Evolutionary conservation across 2,888 invertebrate species (phyloP).

Genomic region (Micoletzkya japonica): DNA sequence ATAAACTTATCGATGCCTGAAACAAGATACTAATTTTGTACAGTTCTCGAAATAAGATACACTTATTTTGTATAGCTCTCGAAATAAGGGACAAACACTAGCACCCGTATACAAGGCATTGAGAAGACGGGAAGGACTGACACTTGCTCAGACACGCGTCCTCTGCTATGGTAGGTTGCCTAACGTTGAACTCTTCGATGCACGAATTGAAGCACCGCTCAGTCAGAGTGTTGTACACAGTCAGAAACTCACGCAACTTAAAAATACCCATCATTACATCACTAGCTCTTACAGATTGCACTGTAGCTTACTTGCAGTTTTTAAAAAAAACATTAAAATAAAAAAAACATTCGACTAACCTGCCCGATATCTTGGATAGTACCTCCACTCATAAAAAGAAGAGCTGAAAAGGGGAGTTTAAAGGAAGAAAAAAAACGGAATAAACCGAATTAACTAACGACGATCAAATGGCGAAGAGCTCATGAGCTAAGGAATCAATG

Average conservation of each 20-base stretch:
- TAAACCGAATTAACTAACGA: no score
- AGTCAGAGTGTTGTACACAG: constrained; percentile 60
- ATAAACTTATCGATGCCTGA: constrained; percentile 60
- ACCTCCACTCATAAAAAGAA: constrained; percentile 15
- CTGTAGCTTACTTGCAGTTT: no score
- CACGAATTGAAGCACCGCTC: constrained; percentile 58
- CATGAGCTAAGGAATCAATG: no score
- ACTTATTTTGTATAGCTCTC: no score
- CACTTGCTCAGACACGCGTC: constrained; percentile 46
- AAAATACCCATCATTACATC: no score
- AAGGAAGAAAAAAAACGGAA: no score
- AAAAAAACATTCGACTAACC: background rate
- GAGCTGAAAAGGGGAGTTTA: no score
- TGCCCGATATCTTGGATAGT: constrained; percentile 17
- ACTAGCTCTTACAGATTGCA: no score
- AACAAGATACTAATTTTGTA: constrained; percentile 19
- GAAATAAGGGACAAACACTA: no score
- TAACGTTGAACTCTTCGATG: constrained; percentile 51
- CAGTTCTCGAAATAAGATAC: no score
- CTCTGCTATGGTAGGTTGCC: constrained; percentile 43
- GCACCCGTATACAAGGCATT: background rate
- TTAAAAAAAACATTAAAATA: no score
- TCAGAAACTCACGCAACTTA: constrained; percentile 58
- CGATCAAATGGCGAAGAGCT: no score
- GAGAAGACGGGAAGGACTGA: constrained; percentile 34